phyloP scores from a whole-genome alignment of 1,140 invertebrate genomes.

The Artemia franciscana region DNA sequence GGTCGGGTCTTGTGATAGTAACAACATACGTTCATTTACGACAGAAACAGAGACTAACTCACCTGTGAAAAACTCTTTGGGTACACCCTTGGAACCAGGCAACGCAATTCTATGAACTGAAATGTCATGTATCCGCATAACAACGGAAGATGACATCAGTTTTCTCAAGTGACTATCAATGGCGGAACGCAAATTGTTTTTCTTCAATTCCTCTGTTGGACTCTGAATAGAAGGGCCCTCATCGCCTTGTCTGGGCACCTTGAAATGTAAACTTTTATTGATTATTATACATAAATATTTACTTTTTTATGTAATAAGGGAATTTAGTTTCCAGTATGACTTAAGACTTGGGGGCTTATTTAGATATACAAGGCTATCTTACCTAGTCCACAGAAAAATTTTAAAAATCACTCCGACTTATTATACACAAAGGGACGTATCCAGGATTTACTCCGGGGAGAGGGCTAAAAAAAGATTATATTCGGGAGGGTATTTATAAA shows the following conservation, averaged over 20 bases:
- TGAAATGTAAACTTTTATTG: neutral
- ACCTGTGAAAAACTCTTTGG: conserved; percentile 59
- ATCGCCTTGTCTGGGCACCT: neutral
- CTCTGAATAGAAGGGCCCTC: neutral
- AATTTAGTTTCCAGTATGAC: too few relatives aligned
- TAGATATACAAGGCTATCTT: too few relatives aligned
- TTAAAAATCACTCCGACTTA: too few relatives aligned
- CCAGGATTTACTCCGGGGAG: too few relatives aligned
- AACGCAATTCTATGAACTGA: conserved; percentile 59
- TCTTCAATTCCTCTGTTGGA: neutral
- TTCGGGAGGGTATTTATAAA: too few relatives aligned
- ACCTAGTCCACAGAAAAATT: too few relatives aligned
- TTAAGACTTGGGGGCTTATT: too few relatives aligned
- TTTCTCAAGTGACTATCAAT: conserved; percentile 48
- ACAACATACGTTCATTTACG: too few relatives aligned
- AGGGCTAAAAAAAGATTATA: too few relatives aligned
- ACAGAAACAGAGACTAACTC: conserved; percentile 15
- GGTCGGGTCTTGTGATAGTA: too few relatives aligned
- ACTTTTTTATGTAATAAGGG: conserved; percentile 3
- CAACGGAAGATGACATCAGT: conserved; percentile 71
- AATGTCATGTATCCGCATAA: conserved; percentile 70
- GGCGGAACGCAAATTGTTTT: conserved; percentile 10
- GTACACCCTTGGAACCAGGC: conserved; percentile 35
- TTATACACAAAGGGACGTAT: too few relatives aligned
- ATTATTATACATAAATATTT: conserved; percentile 7